These are phyloP conservation scores for Tringa solitaria DNA, from an alignment of 2,113 vertebrate species.

Conservation along the genomic window DNA sequence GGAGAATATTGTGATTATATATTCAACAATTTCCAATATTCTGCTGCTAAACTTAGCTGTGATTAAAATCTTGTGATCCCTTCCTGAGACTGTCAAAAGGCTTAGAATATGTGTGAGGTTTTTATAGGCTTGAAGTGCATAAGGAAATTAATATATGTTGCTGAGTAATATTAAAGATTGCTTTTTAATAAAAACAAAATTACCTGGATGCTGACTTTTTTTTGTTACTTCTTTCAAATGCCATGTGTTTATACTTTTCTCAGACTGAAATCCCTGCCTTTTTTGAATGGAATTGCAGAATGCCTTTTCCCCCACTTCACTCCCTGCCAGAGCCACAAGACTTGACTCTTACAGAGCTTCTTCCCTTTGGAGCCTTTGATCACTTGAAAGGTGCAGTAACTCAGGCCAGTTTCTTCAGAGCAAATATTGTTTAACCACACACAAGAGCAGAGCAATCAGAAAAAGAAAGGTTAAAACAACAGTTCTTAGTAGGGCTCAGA, in stretches of 20 bases:
- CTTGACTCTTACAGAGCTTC: neutral
- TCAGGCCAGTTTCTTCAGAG: neutral
- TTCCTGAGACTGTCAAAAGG: neutral
- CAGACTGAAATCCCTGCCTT: neutral
- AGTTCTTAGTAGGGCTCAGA: neutral
- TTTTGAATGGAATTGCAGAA: neutral
- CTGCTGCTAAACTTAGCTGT: neutral
- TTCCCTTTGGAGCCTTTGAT: neutral
- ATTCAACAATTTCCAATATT: neutral
- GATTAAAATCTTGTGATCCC: neutral
- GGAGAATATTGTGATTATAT: neutral
- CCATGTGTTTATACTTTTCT: neutral
- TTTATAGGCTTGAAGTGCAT: neutral
- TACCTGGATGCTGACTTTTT: neutral
- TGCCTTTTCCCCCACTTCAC: neutral
- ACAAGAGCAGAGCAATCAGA: neutral
- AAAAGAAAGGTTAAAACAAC: slow-evolving; percentile 11
- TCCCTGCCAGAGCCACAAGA: neutral
- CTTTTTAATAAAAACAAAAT: neutral
- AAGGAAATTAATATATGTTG: neutral
- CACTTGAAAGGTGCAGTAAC: neutral
- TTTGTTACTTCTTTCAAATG: neutral
- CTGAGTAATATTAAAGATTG: neutral
- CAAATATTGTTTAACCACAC: neutral
- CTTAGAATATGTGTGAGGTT: neutral